phyloP scores from a whole-genome alignment of 2,797 vertebrate genomes.

The Epinephelus awoara region DNA sequence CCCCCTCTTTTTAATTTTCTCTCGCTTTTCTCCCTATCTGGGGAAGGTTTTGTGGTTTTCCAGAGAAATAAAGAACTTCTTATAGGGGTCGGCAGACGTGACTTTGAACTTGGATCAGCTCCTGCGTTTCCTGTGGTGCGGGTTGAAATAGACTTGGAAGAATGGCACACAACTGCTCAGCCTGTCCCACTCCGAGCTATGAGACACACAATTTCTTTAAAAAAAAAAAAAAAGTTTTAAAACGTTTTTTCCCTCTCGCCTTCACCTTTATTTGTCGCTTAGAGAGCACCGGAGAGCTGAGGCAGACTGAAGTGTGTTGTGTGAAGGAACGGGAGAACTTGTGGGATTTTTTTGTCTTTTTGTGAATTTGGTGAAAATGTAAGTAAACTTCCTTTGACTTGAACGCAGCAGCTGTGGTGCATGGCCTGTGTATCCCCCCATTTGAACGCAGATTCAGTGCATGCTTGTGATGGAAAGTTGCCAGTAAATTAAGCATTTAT shows the following conservation, averaged over 20 bases:
- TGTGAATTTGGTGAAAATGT: constrained; percentile 74
- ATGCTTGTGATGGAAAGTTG: constrained; percentile 42
- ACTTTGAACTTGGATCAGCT: constrained; percentile 99
- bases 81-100: constrained; percentile 91
- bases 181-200: constrained; percentile 80
- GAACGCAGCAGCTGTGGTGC: constrained; percentile 48
- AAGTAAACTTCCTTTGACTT: constrained; percentile 82
- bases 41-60: constrained; percentile 85
- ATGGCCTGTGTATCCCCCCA: constrained; percentile 11
- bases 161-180: constrained; percentile 84
- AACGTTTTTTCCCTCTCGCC: constrained; percentile 59
- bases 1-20: constrained; percentile 59
- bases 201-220: constrained; percentile 68
- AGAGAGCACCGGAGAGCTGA: constrained; percentile 60
- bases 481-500: constrained; percentile 35
- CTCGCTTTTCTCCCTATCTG: constrained; percentile 72
- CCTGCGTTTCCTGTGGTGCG: constrained; percentile 93
- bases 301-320: constrained; percentile 46
- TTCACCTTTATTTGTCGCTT: constrained; percentile 56
- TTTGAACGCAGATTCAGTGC: constrained; percentile 34
- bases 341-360: constrained; percentile 51
- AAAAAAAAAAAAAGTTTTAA: constrained; percentile 51
- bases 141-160: constrained; percentile 88
- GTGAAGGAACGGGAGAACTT: constrained; percentile 51
- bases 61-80: constrained; percentile 93